A percentile compares a stretch with the other conserved stretches of the same genome.
phyloP scores from a whole-genome alignment of 2,113 vertebrate species.

The Limanda limanda region DNA sequence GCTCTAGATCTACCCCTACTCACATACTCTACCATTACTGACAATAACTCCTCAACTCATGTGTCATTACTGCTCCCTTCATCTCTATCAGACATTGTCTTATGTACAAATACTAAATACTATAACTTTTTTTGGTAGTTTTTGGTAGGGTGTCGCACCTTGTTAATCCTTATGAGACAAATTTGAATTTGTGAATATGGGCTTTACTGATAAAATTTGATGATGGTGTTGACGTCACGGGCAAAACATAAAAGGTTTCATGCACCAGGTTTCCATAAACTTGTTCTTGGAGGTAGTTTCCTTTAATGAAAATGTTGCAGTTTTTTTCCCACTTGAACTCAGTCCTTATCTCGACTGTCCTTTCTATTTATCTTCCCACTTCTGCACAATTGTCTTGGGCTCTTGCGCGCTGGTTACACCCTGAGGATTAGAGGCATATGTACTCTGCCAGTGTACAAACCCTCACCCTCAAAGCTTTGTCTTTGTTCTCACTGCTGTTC shows the following conservation, averaged over 20 bases:
- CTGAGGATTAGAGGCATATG: slow-evolving; percentile 20
- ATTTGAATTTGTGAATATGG: too few relatives aligned
- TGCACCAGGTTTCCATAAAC: neutral
- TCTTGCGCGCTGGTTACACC: slow-evolving; percentile 24
- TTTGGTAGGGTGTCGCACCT: too few relatives aligned
- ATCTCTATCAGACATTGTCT: too few relatives aligned
- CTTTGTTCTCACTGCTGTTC: slow-evolving; percentile 16
- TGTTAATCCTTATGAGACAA: too few relatives aligned
- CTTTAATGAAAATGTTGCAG: neutral
- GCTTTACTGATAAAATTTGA: too few relatives aligned
- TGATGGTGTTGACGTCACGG: neutral
- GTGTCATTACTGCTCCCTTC: too few relatives aligned
- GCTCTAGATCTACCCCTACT: neutral
- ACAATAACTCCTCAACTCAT: too few relatives aligned
- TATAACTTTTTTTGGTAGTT: too few relatives aligned
- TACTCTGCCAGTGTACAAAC: slow-evolving; percentile 15
- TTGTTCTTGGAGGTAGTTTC: neutral
- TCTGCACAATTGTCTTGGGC: neutral
- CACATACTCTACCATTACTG: too few relatives aligned
- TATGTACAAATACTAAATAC: too few relatives aligned
- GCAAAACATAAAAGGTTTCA: slow-evolving; percentile 19
- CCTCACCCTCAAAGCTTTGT: neutral
- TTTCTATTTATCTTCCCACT: slow-evolving; percentile 22
- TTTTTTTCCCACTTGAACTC: slow-evolving; percentile 17
- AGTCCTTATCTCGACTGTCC: slow-evolving; percentile 22